phyloP scores from a whole-genome alignment of 1,140 invertebrate genomes.

The Aplysia californica region DNA sequence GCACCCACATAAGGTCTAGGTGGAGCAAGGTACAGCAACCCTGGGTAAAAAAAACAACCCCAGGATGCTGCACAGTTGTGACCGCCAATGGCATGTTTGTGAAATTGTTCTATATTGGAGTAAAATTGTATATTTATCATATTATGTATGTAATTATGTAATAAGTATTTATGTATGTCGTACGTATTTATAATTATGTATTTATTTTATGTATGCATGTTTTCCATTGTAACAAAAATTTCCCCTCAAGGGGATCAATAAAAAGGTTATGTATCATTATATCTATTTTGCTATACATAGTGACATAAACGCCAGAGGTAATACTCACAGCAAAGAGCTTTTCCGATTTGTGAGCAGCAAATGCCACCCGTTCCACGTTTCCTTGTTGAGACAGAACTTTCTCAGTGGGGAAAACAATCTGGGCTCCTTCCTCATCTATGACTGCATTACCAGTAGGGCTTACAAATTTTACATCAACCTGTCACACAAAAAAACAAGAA shows the following conservation, averaged over 20 bases:
- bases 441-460: not conserved
- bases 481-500: not conserved
- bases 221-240: no score
- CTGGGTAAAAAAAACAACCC: no score
- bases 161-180: not conserved
- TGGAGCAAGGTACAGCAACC: no score
- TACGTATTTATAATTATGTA: not conserved
- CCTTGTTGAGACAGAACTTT: not conserved
- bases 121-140: not conserved
- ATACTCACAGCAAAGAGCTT: constrained; percentile 29
- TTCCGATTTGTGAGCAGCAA: constrained; percentile 10
- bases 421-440: not conserved
- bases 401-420: not conserved
- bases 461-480: not conserved
- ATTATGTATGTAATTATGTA: not conserved
- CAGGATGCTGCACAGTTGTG: no score
- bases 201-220: not conserved
- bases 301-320: not conserved
- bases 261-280: not conserved
- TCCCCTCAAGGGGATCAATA: not conserved
- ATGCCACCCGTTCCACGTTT: constrained; percentile 13
- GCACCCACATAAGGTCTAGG: no score
- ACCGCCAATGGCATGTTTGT: no score
- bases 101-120: no score
- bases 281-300: not conserved